phyloP scores from a whole-genome alignment of 2,888 invertebrate genomes.

The Pseudococcus longispinus region DNA sequence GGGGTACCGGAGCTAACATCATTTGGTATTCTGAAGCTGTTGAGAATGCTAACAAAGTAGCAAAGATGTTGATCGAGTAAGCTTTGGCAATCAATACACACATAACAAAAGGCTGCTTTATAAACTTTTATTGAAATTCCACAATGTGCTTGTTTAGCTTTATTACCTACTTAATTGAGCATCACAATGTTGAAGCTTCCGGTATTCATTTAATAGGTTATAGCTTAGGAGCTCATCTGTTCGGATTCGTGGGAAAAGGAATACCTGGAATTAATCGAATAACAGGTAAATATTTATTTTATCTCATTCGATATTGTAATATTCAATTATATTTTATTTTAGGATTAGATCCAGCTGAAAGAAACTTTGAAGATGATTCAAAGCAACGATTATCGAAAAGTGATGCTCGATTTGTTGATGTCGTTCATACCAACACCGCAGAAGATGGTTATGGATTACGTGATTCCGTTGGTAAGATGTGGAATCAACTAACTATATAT shows the following conservation, averaged over 20 bases:
- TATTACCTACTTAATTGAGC: constrained; percentile 64
- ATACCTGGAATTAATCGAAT: constrained; percentile 66
- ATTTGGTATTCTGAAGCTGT: neutral
- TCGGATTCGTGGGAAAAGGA: constrained; percentile 67
- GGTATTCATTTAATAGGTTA: constrained; percentile 70
- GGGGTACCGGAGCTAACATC: neutral
- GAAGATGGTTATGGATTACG: constrained; percentile 69
- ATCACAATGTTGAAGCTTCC: constrained; percentile 63
- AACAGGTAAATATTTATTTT: constrained; percentile 64
- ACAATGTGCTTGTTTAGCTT: constrained; percentile 63
- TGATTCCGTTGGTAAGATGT: constrained; percentile 65
- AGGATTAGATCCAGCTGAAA: neutral
- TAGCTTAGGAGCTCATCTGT: constrained; percentile 71
- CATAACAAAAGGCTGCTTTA: neutral
- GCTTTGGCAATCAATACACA: neutral
- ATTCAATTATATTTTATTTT: neutral
- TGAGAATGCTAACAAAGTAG: neutral
- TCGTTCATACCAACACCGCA: constrained; percentile 70
- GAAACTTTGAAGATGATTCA: neutral
- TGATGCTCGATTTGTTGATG: constrained; percentile 70
- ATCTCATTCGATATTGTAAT: neutral
- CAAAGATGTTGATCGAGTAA: neutral
- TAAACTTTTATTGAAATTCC: neutral
- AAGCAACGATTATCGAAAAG: constrained; percentile 59
- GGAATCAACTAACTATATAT: too few relatives aligned